Percentiles rank a stretch among this genome's conserved stretches.
Evolutionary conservation across 2,888 invertebrate species (phyloP).

Genomic region (Teleogryllus oceanicus): DNA sequence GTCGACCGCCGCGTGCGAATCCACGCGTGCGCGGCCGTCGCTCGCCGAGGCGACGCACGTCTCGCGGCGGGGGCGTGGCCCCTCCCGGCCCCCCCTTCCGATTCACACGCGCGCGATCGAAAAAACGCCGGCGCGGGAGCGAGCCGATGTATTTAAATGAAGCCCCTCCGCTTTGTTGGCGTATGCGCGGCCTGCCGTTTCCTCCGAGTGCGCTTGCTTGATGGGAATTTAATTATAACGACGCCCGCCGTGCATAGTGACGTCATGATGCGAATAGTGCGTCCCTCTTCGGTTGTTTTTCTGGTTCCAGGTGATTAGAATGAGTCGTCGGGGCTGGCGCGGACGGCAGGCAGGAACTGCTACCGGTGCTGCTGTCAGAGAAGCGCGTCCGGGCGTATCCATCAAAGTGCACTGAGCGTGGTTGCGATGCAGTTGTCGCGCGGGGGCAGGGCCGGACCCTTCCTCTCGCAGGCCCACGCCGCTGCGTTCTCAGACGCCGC

Average conservation of each 20-base stretch:
- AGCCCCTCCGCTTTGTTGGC: not conserved
- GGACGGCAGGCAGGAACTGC: not conserved
- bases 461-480: too few relatives aligned
- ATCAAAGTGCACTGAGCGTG: not conserved
- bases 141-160: not conserved
- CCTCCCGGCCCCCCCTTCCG: not conserved
- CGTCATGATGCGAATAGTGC: not conserved
- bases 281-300: not conserved
- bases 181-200: not conserved
- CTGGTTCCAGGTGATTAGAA: not conserved
- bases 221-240: not conserved
- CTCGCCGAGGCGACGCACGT: not conserved
- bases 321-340: not conserved
- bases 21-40: not conserved
- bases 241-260: not conserved
- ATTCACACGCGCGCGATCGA: not conserved
- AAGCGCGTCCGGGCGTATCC: not conserved
- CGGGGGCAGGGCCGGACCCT: too few relatives aligned
- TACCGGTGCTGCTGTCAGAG: not conserved
- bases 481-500: too few relatives aligned
- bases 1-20: too few relatives aligned
- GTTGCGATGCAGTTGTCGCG: not conserved
- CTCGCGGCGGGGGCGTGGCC: not conserved
- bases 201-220: not conserved
- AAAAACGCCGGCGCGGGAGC: not conserved